A percentile compares a stretch with the other conserved stretches of the same genome.
phyloP scores from a whole-genome alignment of 2,888 invertebrate species.

The Aleiodes leptofemur region DNA sequence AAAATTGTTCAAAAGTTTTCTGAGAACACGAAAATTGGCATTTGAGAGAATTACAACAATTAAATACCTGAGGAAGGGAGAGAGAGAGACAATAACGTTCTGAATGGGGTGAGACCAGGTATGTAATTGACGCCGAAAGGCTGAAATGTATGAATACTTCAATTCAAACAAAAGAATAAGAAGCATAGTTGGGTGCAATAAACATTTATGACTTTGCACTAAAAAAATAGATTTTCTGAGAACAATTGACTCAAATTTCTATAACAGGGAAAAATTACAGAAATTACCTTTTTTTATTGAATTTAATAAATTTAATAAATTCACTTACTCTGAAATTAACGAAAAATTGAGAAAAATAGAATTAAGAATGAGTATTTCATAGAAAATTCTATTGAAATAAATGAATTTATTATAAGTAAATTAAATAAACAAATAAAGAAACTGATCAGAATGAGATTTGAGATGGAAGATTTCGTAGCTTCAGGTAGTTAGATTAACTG shows the following conservation, averaged over 20 bases:
- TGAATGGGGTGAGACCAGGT: slow-evolving; percentile 11
- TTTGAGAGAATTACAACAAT: not conserved
- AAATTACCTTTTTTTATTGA: no score
- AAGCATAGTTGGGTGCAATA: slow-evolving; percentile 13
- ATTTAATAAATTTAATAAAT: no score
- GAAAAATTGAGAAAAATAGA: no score
- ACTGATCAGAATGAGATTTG: no score
- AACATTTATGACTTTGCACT: slow-evolving; percentile 16
- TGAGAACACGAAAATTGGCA: not conserved
- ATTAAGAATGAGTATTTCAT: no score
- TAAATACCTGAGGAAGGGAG: not conserved
- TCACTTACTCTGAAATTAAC: no score
- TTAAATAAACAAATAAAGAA: no score
- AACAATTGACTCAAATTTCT: not conserved
- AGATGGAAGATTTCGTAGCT: no score
- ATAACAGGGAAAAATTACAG: no score
- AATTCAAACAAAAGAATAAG: not conserved
- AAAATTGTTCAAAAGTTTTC: not conserved
- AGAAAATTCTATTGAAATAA: no score
- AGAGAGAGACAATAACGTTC: not conserved
- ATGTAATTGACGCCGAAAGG: slow-evolving; percentile 23
- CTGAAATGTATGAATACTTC: not conserved
- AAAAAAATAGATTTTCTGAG: not conserved
- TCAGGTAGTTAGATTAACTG: no score
- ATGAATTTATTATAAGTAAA: no score